Evolutionary conservation across 1,140 invertebrate genomes (phyloP).

Genomic region (Monomorium pharaonis): DNA sequence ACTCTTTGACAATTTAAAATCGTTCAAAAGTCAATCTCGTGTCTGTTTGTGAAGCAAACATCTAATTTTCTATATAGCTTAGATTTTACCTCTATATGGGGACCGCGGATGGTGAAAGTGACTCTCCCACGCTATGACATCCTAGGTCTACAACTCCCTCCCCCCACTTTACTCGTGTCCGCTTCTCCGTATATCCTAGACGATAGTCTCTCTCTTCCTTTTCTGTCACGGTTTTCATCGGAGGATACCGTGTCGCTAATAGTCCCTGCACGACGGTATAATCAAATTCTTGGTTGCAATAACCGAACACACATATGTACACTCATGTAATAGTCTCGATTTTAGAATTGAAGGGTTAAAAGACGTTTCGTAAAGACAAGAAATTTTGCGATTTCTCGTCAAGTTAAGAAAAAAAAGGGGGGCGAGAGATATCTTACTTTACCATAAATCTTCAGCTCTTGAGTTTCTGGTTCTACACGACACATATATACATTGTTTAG

Average conservation of each 20-base stretch:
- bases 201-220: conserved; percentile 66
- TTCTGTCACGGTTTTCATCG: conserved; percentile 26
- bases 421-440: neutral
- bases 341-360: neutral
- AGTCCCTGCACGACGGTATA: neutral
- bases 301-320: neutral
- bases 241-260: conserved; percentile 14
- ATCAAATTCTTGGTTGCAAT: conserved; percentile 47
- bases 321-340: too few relatives aligned
- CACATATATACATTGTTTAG: neutral
- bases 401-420: neutral
- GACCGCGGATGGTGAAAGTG: conserved; percentile 82
- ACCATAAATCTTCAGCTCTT: neutral
- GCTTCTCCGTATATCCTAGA: conserved; percentile 43
- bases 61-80: conserved; percentile 60
- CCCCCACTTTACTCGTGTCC: conserved; percentile 50
- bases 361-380: neutral
- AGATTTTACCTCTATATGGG: conserved; percentile 80
- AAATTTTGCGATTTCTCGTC: neutral
- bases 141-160: conserved; percentile 72
- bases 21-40: neutral
- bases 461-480: neutral
- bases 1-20: neutral
- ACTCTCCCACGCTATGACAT: conserved; percentile 85
- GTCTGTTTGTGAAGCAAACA: conserved; percentile 15